Evolutionary conservation across 92 coral and sea anemone genomes (phyloP), one percentile per base, ranked within the genome.

Genomic region (Bergia sp.): DNA sequence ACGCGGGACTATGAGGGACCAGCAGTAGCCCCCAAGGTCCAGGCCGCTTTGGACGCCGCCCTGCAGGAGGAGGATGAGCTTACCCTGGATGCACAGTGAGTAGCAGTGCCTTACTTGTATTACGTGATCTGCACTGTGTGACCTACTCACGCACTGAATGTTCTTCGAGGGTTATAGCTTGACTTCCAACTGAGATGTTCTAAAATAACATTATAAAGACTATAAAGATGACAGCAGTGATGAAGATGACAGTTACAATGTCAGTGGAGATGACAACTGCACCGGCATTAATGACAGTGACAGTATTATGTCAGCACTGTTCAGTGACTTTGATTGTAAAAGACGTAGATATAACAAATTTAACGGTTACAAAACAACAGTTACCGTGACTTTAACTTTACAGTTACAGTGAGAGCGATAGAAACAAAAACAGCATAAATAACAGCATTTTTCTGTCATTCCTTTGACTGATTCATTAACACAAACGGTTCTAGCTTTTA

Each of bases 1-100:
- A 96, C 99, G 41, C 92, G 98, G 82, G 99, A 96, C 83, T 96
- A 96, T 75, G 99, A 96, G 89, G 99, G 98, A 10, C 99, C 99
- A 41, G 96, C 97, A 42, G 99, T 96, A 79, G 99, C 99, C 73
- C 99, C 99, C 16, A 94, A 93, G 89, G 98, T 96, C 6, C 99
- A 96, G 87, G 99, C 99, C 7, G 99, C 99, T 3, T 91, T 96
- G 15, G 98, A 96, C 85, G 99, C 98, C 2, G 99, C 99, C 13
- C 86, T 96, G 16, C 98, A 94, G 77, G 99, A 96, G 37, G 99
- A 96, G 84, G 99, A 95, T 73, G 99, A 96, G 55, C 92, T 96
- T 37, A 96, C 99, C 0, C 91, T 96, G 16, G 99, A 96, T 88
- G 99, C 99, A 21, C 94, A 96, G 99, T 96, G 85, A 89, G 98